Evolutionary conservation across 2,797 vertebrate species (phyloP), one percentile per base, ranked within the genome.

Genomic region (Pyrocephalus nanus): DNA sequence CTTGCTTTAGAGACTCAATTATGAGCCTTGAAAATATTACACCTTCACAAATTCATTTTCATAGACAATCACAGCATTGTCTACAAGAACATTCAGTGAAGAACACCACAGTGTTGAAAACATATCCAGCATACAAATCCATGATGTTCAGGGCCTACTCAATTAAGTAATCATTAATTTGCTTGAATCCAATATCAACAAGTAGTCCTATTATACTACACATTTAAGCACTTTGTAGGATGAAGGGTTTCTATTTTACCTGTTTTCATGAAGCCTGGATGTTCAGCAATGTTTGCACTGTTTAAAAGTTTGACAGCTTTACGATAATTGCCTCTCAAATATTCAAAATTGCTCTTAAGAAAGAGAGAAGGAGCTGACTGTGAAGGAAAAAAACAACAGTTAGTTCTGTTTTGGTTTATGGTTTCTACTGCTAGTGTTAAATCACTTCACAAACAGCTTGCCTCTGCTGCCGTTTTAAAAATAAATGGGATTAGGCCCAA

Each of bases 281-380:
- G 99, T 82, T 99, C 99, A 55, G 99, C 98, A 54, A 99, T 99
- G 97, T 99, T 99, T 90, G 99, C 99, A 90, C 99, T 99, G 97
- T 99, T 99, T 65, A 99, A 92, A 40, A 99, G 98, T 95, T 99
- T 99, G 88, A 99, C 99, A 2, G 99, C 99, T 98, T 99, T 99
- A 55, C 99, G 98, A 93, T 99, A 99, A 98, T 99, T 99, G 96
- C 99, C 99, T 97, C 99, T 98, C 97, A 99, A 97, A 97, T 99
- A 99, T 91, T 99, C 99, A 97, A 99, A 99, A 96, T 99, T 99
- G 96, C 99, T 99, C 97, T 99, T 99, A 83, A 99, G 98, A 98
- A 99, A 99, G 20, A 99, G 98, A 40, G 99, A 99, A 54, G 99
- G 98, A 15, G 99, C 98, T 84, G 99, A 99, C 99, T 99, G 97